Evolutionary conservation across 2,113 vertebrate species (phyloP).

Genomic region (Crotalus helleri): DNA sequence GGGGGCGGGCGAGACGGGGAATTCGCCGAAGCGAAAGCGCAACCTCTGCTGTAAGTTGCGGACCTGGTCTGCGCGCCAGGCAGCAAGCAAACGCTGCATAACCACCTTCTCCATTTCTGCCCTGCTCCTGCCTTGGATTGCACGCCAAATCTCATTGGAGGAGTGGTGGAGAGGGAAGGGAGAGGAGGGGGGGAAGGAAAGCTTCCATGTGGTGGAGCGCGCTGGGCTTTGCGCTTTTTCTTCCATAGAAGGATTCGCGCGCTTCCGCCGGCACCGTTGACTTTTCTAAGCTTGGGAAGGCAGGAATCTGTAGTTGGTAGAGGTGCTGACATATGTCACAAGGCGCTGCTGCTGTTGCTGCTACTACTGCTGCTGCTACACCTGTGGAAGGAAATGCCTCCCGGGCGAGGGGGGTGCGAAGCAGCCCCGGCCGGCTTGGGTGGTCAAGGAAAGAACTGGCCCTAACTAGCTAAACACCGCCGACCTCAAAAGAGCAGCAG

Average conservation of each 20-base stretch:
- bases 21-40: neutral
- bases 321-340: slow-evolving; percentile 84
- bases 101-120: neutral
- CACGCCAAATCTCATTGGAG: slow-evolving; percentile 19
- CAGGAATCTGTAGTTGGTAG: slow-evolving; percentile 67
- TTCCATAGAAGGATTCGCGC: slow-evolving; percentile 4
- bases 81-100: neutral
- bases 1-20: no score
- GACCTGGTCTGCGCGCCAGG: neutral
- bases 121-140: neutral
- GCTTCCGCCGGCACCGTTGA: neutral
- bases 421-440: slow-evolving; percentile 27
- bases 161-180: neutral
- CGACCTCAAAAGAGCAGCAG: neutral
- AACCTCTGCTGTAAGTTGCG: neutral
- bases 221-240: neutral
- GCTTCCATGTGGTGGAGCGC: neutral
- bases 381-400: slow-evolving; percentile 72
- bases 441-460: slow-evolving; percentile 16
- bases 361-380: neutral
- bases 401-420: slow-evolving; percentile 33
- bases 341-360: slow-evolving; percentile 28
- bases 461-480: neutral
- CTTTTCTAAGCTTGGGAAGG: slow-evolving; percentile 2
- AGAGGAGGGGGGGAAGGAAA: neutral